Evolutionary conservation across 53 echinoderm and acorn worm genomes (phyloP).

Genomic region (Apostichopus leukothele): DNA sequence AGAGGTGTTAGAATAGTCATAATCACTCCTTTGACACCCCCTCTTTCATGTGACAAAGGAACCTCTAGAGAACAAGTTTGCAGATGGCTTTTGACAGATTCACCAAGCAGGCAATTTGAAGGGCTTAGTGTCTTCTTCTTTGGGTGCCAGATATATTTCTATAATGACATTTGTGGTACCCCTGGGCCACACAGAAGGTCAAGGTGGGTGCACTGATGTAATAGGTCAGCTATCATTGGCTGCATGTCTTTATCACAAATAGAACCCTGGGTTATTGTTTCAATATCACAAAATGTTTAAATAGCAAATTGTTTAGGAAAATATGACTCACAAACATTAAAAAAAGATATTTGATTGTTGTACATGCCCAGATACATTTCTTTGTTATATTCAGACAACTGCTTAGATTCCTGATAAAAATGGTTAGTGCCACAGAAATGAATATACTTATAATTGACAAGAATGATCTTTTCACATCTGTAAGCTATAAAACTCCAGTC

Average conservation of each 20-base stretch:
- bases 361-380: too few relatives aligned
- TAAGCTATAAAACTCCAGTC: constrained; percentile 10
- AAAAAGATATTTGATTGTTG: not conserved
- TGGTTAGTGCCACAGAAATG: too few relatives aligned
- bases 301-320: not conserved
- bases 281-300: not conserved
- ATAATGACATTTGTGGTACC: constrained; percentile 26
- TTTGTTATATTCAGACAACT: too few relatives aligned
- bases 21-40: constrained; percentile 32
- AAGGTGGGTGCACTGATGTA: not conserved
- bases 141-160: not conserved
- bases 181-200: not conserved
- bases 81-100: constrained; percentile 1
- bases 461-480: not conserved
- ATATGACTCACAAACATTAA: not conserved
- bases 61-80: constrained; percentile 30
- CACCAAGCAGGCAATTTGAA: too few relatives aligned
- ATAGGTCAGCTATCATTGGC: not conserved
- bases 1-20: constrained; percentile 9
- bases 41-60: not conserved
- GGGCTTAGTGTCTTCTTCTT: not conserved
- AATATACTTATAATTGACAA: too few relatives aligned
- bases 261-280: not conserved
- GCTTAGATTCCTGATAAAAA: too few relatives aligned
- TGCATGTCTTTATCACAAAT: not conserved